Base-by-base conservation (phyloP, 2,113 vertebrate genomes). In the Turnix velox region DNA sequence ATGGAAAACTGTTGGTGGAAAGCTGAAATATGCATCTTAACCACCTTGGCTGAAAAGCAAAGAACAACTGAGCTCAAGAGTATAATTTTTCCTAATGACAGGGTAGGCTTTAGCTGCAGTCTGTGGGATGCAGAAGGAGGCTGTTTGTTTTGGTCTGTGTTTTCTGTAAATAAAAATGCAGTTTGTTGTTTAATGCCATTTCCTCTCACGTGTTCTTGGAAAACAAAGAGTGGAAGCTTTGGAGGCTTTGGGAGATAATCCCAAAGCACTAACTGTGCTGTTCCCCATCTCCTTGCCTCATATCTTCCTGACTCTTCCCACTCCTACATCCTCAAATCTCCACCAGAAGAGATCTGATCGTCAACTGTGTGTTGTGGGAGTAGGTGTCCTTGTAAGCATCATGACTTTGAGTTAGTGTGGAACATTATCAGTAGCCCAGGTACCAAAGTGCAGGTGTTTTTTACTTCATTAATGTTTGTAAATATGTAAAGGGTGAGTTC, bases 21-120 rank as follows among this genome's bases (percentile, higher is more conserved):
- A 77, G 93, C 92, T 95, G 75, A 92, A 96, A 93, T 93, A 88
- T 2, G 42, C 81, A 40, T 93, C 95, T 93, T 93, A 93, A 90
- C 95, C 82, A 94, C 82, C 88, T 90, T 92, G 93, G 92, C 89
- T 80, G 83, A 74, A 93, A 93, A 95, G 68, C 94, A 94, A 84
- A 92, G 89, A 78, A 84, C 83, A 23, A 10, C 55, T 87, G 69
- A 90, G 80, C 92, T 95, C 65, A 43, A 92, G 87, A 94, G 82
- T 95, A 63, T 96, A 95, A 96, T 96, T 97, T 96, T 84, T 91
- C 45, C 76, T 95, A 93, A 96, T 97, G 94, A 92, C 69, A 97
- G 92, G 89, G 84, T 96, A 23, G 12, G 1, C 76, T 84, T 84
- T 2, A 89, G 78, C 84, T 94, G 16, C 71, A 73, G 68, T 57